These are phyloP conservation scores for Galemys pyrenaicus DNA, from an alignment of 2,113 vertebrate genomes.

Conservation along the genomic window DNA sequence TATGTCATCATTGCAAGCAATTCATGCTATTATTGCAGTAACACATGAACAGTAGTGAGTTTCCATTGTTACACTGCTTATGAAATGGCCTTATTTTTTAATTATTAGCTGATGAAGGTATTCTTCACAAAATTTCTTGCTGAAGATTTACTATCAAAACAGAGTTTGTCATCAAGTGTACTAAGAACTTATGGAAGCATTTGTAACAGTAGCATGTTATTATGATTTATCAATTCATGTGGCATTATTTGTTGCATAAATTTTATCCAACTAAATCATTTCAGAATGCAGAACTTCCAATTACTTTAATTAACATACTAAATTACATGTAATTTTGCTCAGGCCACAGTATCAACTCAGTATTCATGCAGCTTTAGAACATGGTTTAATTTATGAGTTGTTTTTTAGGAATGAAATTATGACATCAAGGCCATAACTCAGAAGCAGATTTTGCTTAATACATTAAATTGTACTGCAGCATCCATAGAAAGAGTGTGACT, in stretches of 20 bases:
- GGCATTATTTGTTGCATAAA: constrained; percentile 50
- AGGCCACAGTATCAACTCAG: constrained; percentile 49
- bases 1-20: neutral
- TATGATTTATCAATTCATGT: constrained; percentile 61
- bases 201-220: neutral
- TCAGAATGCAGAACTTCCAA: constrained; percentile 71
- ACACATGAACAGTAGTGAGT: neutral
- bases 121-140: constrained; percentile 28
- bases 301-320: constrained; percentile 52
- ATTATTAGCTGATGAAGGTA: constrained; percentile 18
- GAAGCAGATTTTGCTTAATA: constrained; percentile 63
- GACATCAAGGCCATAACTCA: constrained; percentile 71
- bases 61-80: neutral
- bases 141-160: constrained; percentile 16
- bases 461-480: constrained; percentile 65
- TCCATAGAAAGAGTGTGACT: constrained; percentile 59
- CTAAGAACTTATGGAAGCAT: neutral
- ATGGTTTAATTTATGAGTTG: constrained; percentile 75
- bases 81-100: neutral
- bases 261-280: constrained; percentile 71
- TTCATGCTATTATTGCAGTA: neutral
- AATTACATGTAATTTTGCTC: constrained; percentile 16
- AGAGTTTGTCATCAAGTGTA: neutral
- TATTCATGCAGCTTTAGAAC: constrained; percentile 74
- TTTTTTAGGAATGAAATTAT: constrained; percentile 78